phyloP scores from a whole-genome alignment of 2,888 invertebrate species.

The Heteromyza rotundicornis region DNA sequence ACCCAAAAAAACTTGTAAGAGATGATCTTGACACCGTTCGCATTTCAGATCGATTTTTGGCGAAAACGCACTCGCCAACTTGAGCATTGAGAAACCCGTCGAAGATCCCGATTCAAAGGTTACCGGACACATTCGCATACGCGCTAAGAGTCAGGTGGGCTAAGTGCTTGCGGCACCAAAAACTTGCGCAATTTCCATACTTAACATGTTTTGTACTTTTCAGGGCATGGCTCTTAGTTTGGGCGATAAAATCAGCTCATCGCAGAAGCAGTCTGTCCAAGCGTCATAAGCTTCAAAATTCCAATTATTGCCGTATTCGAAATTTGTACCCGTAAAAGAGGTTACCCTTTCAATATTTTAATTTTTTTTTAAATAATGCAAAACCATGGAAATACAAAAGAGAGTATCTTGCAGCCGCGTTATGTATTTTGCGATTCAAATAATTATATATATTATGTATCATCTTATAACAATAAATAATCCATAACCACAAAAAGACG shows the following conservation, averaged over 20 bases:
- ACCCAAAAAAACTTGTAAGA: no score
- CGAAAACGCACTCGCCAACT: conserved; percentile 97
- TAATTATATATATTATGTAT: background rate
- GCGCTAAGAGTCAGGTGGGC: conserved; percentile 95
- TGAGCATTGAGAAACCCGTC: conserved; percentile 95
- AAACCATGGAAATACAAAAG: no score
- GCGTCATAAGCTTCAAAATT: conserved; percentile 47
- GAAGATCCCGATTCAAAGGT: conserved; percentile 88
- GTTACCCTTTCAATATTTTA: no score
- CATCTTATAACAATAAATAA: background rate
- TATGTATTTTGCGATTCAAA: background rate
- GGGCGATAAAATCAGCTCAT: conserved; percentile 97
- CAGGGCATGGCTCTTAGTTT: conserved; percentile 98
- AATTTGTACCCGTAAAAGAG: no score
- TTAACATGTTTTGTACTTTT: conserved; percentile 27
- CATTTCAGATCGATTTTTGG: conserved; percentile 85
- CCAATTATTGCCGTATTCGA: background rate
- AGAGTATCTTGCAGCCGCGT: background rate
- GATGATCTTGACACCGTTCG: background rate
- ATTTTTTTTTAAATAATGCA: background rate
- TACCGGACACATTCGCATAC: conserved; percentile 94
- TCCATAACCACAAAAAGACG: background rate
- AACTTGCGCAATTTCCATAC: background rate
- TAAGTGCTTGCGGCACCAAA: background rate
- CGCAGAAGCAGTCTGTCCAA: conserved; percentile 73